Base-by-base conservation (phyloP, 1,140 invertebrate species). In the Pentalonia nigronervosa region DNA sequence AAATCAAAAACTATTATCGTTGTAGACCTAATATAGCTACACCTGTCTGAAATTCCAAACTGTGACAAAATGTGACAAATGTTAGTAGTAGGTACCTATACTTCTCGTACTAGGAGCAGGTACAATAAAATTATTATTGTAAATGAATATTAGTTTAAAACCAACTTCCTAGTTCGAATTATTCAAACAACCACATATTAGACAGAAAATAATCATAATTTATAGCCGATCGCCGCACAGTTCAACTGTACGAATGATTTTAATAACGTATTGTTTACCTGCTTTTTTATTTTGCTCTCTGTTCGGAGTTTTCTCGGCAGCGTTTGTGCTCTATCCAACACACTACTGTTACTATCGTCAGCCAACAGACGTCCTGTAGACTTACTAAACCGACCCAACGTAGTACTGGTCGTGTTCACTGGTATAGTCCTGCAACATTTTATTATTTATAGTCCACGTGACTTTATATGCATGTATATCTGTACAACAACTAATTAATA, bases 311-410 rank as follows among this genome's bases (percentile, higher is more conserved):
- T 97, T 48, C 97, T 95, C 2, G 98, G 98, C 93, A 98, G 95
- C 1, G 97, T 98, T 95, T 98, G 97, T 67, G 96, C 97, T n/a
- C 97, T 96, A 36, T 95, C 95, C 93, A 97, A 96, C 30, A 41
- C 34, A 50, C 96, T 96, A 76, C 96, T 95, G 67, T 95, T 95
- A 94, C 96, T 95, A 90, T 95, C 95, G 94, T 95, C 96, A 94
- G 96, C 96, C 93, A 96, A 96, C 93, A 98, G 95, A 86, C 97
- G 96, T 94, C 97, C 96, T 34, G 97, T 97, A 0, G 97, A 97
- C 95, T 97, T 97, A 96, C 97, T 98, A 95, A 97, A 97, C 93
- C 97, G 96, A 76, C 97, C 97, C 94, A 98, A 95, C 4, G 97
- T 97, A 96, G 94, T 96, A 48, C 81, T 86, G 53, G 45, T 86